Base-by-base conservation (phyloP, 2,888 invertebrate genomes). In the Aphidius colemani region DNA sequence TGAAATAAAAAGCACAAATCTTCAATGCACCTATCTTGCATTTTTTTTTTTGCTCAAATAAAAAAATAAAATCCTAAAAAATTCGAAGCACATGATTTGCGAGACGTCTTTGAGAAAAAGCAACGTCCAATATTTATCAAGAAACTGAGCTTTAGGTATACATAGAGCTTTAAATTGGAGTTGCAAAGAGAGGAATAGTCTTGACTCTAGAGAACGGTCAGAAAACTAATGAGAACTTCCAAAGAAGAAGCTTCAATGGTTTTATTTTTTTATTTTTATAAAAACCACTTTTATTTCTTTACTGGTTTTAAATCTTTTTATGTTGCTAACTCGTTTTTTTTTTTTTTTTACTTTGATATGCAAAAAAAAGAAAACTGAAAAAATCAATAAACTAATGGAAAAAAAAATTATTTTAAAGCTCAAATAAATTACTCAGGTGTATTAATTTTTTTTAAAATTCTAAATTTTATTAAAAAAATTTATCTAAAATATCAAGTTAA, bases 201-300 rank as follows among this genome's bases (percentile, higher is more conserved):
- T 46, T 46, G 46, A 7, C 45, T 46, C 46, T 46, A 57, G 57
- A 57, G 57, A 46, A 11, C 46, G 57, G 57, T 57, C 57, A 57
- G 48, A 13, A 48, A 48, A 53, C 53, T 61, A 48, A 61, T 61
- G 41, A 53, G 30, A 53, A 46, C 57, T 57, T 57, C 46, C 48
- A 57, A 46, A 57, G 57, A 39, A 48, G 46, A 57, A 57, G 39
- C 30, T 57, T 57, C 57, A 46, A 48, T 48, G 39, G 45, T 7
- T n/a, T 44, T n/a, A 18, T 55, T 43, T 57, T 46, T 9, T 57
- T 48, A n/a, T 45, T 39, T 45, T 46, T 46, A n/a, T 39, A n/a
- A 0, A n/a, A 6, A 46, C 30, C 39, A 30, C 30, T 30, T 30
- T 48, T 57, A 46, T 46, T 46, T 46, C 45, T 57, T 57, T 46